phyloP scores from a whole-genome alignment of 2,888 invertebrate species.

The Isoperla grammatica region DNA sequence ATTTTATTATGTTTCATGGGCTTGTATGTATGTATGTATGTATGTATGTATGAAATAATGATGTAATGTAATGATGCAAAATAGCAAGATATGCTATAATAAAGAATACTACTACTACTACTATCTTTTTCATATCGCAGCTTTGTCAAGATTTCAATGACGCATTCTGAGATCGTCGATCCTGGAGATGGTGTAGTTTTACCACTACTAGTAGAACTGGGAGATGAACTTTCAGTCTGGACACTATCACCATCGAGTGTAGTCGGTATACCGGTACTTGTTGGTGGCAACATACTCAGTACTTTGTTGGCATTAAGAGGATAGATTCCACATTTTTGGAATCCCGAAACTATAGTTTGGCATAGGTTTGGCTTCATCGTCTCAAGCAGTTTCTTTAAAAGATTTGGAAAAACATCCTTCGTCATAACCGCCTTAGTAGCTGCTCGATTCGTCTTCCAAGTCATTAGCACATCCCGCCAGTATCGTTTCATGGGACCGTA shows the following conservation, averaged over 20 bases:
- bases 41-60: no score
- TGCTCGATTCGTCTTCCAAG: not conserved
- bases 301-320: not conserved
- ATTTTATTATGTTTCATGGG: no score
- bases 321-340: not conserved
- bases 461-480: not conserved
- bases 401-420: not conserved
- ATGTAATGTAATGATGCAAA: no score
- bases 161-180: not conserved
- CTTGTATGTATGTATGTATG: no score
- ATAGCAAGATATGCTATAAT: no score
- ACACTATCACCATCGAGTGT: no score
- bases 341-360: not conserved
- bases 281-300: not conserved
- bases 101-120: no score
- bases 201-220: no score
- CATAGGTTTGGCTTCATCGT: not conserved
- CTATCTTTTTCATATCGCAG: not conserved
- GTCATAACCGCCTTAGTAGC: not conserved
- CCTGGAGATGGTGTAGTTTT: no score
- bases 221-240: no score
- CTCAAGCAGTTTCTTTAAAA: not conserved
- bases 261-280: no score
- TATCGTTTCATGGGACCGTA: not conserved
- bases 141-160: not conserved